Percentiles rank a stretch among this genome's conserved stretches.
phyloP scores from a whole-genome alignment of 2,113 vertebrate species.

The Cyanoderma ruficeps region DNA sequence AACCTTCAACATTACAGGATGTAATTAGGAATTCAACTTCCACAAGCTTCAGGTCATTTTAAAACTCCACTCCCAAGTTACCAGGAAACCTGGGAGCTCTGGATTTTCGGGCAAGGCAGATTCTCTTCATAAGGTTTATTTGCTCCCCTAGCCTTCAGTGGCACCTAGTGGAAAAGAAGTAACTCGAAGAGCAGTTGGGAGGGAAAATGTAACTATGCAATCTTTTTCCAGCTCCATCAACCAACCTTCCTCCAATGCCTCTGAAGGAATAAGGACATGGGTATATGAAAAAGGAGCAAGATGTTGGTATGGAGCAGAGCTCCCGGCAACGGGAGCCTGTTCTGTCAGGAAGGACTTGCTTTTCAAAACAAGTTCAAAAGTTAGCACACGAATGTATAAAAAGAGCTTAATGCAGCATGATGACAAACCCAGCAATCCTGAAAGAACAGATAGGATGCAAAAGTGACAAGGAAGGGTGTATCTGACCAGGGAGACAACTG shows the following conservation, averaged over 20 bases:
- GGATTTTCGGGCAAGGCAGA: not conserved
- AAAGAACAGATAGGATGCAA: not conserved
- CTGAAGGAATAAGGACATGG: not conserved
- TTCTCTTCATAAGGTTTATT: not conserved
- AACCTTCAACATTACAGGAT: not conserved
- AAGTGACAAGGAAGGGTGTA: not conserved
- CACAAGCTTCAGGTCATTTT: not conserved
- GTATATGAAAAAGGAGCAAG: not conserved
- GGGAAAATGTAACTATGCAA: not conserved
- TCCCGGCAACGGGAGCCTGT: not conserved
- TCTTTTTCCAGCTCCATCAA: not conserved
- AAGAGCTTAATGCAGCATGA: not conserved
- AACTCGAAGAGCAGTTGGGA: not conserved
- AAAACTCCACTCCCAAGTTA: not conserved
- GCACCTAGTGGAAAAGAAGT: constrained; percentile 62
- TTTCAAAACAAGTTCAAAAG: not conserved
- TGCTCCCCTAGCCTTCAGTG: constrained; percentile 62
- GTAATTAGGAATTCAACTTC: not conserved
- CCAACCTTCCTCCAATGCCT: not conserved
- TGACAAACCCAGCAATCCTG: not conserved
- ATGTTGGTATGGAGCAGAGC: not conserved
- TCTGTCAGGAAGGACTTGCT: not conserved
- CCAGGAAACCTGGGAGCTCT: not conserved
- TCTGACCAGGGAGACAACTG: not conserved
- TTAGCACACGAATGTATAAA: not conserved